Conservation (phyloP, 53 echinoderm and acorn worm genomes). For the Echinarachnius parma region DNA sequence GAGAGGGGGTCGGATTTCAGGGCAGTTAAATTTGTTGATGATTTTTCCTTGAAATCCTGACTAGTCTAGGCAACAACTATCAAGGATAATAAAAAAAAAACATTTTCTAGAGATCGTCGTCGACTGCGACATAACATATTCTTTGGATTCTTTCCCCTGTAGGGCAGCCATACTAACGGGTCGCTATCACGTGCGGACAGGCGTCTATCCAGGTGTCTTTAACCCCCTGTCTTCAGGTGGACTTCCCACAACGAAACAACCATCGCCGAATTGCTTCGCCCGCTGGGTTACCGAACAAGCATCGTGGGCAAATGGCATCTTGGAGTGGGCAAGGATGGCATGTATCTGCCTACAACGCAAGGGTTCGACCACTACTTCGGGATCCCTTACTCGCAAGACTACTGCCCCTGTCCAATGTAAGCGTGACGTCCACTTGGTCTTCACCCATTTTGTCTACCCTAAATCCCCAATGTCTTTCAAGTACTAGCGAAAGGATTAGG, state of each 20-base stretch:
- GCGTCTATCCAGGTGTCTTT: slow-evolving; percentile 53
- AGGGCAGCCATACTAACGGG: slow-evolving; percentile 58
- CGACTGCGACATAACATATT: too few relatives aligned
- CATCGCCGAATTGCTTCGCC: slow-evolving; percentile 48
- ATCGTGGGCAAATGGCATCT: slow-evolving; percentile 63
- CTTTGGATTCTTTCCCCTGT: too few relatives aligned
- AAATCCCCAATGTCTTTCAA: too few relatives aligned
- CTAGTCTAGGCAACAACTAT: too few relatives aligned
- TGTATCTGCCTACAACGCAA: slow-evolving; percentile 45
- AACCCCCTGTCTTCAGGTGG: slow-evolving; percentile 41
- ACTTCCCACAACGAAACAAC: slow-evolving; percentile 58
- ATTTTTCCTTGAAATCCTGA: too few relatives aligned
- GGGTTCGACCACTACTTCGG: slow-evolving; percentile 53
- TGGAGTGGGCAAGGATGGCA: slow-evolving; percentile 44
- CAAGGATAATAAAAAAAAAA: too few relatives aligned
- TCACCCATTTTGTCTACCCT: too few relatives aligned
- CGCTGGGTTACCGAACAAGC: slow-evolving; percentile 36
- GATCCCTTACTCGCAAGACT: slow-evolving; percentile 55
- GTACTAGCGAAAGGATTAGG: too few relatives aligned
- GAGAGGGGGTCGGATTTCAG: too few relatives aligned
- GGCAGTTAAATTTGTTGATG: too few relatives aligned
- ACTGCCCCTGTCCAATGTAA: slow-evolving; percentile 47
- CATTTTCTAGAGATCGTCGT: too few relatives aligned
- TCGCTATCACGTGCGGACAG: slow-evolving; percentile 35
- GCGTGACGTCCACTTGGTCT: too few relatives aligned